These are phyloP conservation scores for Avahi laniger DNA, from an alignment of 2,797 vertebrate species.

Conservation along the genomic window DNA sequence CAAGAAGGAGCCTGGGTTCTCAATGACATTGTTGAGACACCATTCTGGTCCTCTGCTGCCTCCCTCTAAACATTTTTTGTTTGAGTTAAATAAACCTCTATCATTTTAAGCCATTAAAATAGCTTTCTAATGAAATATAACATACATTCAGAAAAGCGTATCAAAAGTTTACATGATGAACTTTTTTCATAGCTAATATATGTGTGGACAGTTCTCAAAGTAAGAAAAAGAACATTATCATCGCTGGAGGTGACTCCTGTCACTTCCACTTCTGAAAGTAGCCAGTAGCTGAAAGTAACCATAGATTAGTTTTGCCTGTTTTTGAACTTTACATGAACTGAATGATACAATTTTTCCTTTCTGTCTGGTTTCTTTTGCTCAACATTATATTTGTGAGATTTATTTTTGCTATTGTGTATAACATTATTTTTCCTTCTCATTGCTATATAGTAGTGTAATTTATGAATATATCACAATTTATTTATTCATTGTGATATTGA, in stretches of 20 bases:
- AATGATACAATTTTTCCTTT: neutral
- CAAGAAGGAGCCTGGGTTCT: neutral
- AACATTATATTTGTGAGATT: neutral
- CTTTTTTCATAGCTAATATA: slow-evolving; percentile 25
- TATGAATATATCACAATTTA: neutral
- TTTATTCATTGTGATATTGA: neutral
- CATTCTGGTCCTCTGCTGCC: neutral
- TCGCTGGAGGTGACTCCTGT: neutral
- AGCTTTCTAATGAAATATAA: neutral
- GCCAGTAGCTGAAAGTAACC: neutral
- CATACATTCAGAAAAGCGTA: neutral
- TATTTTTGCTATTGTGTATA: neutral
- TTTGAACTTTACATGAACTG: neutral
- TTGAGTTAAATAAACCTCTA: neutral
- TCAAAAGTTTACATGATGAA: neutral
- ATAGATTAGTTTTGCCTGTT: neutral
- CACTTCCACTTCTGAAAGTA: neutral
- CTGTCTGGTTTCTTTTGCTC: slow-evolving; percentile 6
- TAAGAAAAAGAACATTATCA: neutral
- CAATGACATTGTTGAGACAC: neutral
- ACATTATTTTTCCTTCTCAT: neutral
- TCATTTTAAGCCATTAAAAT: neutral
- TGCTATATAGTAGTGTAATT: neutral
- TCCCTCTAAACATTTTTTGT: neutral
- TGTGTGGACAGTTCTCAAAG: neutral